phyloP scores from a whole-genome alignment of 2,797 vertebrate genomes.

The Acanthurus tractus region DNA sequence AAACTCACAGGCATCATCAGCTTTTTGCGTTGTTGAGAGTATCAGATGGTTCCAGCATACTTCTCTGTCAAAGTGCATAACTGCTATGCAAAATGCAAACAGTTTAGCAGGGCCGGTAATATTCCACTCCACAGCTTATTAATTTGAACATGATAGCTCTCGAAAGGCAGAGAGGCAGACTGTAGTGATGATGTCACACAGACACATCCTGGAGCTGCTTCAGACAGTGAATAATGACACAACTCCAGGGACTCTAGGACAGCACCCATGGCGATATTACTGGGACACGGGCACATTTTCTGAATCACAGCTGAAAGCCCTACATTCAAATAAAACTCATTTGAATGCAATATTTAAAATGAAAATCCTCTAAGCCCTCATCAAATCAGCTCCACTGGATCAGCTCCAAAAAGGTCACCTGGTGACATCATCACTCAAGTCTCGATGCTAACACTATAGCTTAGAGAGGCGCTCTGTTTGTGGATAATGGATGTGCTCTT shows the following conservation, averaged over 20 bases:
- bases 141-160: not conserved
- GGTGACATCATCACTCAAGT: slow-evolving; percentile 49
- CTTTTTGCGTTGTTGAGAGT: too few species aligned
- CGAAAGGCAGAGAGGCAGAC: slow-evolving; percentile 30
- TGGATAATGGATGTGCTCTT: slow-evolving; percentile 8
- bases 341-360: slow-evolving; percentile 58
- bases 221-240: slow-evolving; percentile 53
- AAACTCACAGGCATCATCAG: too few species aligned
- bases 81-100: too few species aligned
- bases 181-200: slow-evolving; percentile 38
- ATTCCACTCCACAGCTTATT: not conserved
- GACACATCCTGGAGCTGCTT: slow-evolving; percentile 47
- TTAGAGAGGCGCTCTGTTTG: not conserved
- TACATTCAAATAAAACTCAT: slow-evolving; percentile 43
- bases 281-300: slow-evolving; percentile 35
- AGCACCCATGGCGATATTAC: slow-evolving; percentile 46
- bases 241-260: slow-evolving; percentile 46
- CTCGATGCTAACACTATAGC: slow-evolving; percentile 29
- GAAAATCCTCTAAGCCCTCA: slow-evolving; percentile 55
- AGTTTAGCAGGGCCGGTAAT: not conserved
- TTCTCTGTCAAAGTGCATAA: too few species aligned
- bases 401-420: slow-evolving; percentile 67
- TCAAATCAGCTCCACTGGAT: slow-evolving; percentile 54
- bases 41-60: too few species aligned
- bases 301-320: slow-evolving; percentile 53